Evolutionary conservation across 2,113 vertebrate species (phyloP).

Genomic region (Gambusia affinis): DNA sequence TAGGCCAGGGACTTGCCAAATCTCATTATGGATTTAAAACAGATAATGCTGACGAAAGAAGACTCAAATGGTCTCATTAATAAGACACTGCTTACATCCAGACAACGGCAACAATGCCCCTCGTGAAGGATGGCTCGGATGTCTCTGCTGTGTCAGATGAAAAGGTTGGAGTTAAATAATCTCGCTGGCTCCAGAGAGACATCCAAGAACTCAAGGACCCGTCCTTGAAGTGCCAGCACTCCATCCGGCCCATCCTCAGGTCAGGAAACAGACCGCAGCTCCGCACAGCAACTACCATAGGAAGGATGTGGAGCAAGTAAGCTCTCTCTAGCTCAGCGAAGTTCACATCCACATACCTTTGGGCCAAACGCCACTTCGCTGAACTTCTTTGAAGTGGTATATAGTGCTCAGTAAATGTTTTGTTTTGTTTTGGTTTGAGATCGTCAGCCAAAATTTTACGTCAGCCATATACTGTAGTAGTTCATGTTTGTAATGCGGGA

Average conservation of each 20-base stretch:
- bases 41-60: constrained; percentile 41
- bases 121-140: constrained; percentile 11
- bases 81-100: constrained; percentile 30
- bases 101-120: constrained; percentile 35
- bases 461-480: constrained; percentile 4
- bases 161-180: constrained; percentile 60
- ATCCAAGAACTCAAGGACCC: constrained; percentile 72
- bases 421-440: constrained; percentile 34
- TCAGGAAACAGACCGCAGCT: constrained; percentile 79
- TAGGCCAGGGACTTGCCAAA: constrained; percentile 31
- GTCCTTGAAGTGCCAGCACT: constrained; percentile 80
- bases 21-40: constrained; percentile 41
- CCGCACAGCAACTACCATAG: constrained; percentile 55
- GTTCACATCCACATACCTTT: constrained; percentile 27
- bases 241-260: constrained; percentile 73
- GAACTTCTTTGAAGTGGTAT: constrained; percentile 42
- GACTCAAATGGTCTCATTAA: constrained; percentile 5
- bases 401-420: not conserved
- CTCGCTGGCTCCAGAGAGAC: constrained; percentile 56
- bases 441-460: constrained; percentile 10
- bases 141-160: constrained; percentile 56
- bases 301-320: constrained; percentile 74
- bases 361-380: not conserved
- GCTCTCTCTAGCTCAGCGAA: constrained; percentile 32
- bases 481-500: not conserved